Base-by-base conservation (phyloP, 2,888 invertebrate genomes). In the Ophion ellenae region DNA sequence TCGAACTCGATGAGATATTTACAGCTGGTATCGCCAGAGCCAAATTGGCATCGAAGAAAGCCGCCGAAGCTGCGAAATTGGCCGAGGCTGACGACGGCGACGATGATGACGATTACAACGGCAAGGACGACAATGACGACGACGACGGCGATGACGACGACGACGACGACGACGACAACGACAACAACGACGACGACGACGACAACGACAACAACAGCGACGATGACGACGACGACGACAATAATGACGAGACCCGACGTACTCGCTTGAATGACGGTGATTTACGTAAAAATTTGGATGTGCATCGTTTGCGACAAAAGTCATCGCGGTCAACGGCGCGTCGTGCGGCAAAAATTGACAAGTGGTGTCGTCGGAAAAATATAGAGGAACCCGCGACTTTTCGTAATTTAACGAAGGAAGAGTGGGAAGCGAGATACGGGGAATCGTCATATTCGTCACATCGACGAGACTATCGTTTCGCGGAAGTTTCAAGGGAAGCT, bases 321-420 rank as follows among this genome's bases (percentile, higher is more conserved):
- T 87, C 70, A 59, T 88, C 11, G 9, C 86, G 88, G 17, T 61
- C 76, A 1, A 10, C 74, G 1, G 11, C 74, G 24, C 69, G 17
- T 28, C 20, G 40, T 28, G 10, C n/a, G 7, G 17, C 69, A 2
- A 86, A 40, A 28, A 10, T 7, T 81, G 85, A 67, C 11, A 89
- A 88, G 5, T 91, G 93, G 92, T 88, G 85, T 66, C 87, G 91
- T 6, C 87, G 91, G 14, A 92, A 91, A 28, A 90, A 89, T 36
- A 89, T 88, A 4, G 91, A 92, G 7, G 91, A 92, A 71, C 87
- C 90, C 0, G 92, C 92, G 11, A 87, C 90, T 0, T 94, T 90
- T 61, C 88, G 94, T 7, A 94, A 94, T 82, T 85, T 94, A 11
- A 93, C 94, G 2, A 94, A 92, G 79, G 94, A 94, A 78, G 94